Conservation (phyloP, 2,888 invertebrate species). For the Eudiplozoon nipponicum region DNA sequence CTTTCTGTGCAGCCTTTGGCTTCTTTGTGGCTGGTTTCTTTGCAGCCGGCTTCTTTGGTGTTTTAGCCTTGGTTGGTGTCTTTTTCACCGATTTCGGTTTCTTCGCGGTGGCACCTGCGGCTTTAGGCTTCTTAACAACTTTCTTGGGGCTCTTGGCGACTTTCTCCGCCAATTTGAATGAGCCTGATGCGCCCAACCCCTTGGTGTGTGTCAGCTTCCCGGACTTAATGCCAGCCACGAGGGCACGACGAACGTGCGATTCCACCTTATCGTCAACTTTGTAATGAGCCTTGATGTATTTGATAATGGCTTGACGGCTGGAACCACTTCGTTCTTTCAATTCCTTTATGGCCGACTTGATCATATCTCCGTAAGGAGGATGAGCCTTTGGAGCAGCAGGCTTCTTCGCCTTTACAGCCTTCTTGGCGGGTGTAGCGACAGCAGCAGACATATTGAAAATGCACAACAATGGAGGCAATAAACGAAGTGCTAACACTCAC, state of each 20-base stretch:
- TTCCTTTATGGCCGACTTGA: constrained; percentile 21
- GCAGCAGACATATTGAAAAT: not conserved
- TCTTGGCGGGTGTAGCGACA: not conserved
- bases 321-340: constrained; percentile 22
- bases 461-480: too few species aligned
- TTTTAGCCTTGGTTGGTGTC: not conserved
- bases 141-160: not conserved
- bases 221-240: constrained; percentile 19
- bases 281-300: constrained; percentile 22
- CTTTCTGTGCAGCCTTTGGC: not conserved
- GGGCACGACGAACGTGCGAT: constrained; percentile 20
- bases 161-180: constrained; percentile 8
- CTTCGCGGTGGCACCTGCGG: not conserved
- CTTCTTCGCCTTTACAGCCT: constrained; percentile 8
- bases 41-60: not conserved
- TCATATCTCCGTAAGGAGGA: constrained; percentile 20
- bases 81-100: constrained; percentile 2
- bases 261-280: constrained; percentile 21
- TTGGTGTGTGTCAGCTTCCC: constrained; percentile 19
- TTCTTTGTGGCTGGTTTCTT: not conserved
- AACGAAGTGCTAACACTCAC: too few species aligned
- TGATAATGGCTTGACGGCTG: constrained; percentile 22
- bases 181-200: constrained; percentile 8
- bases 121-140: not conserved
- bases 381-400: constrained; percentile 15